Percentiles rank a stretch among this genome's conserved stretches.
Evolutionary conservation across 2,797 vertebrate species (phyloP).

Genomic region (Perdix hodgsoniae): DNA sequence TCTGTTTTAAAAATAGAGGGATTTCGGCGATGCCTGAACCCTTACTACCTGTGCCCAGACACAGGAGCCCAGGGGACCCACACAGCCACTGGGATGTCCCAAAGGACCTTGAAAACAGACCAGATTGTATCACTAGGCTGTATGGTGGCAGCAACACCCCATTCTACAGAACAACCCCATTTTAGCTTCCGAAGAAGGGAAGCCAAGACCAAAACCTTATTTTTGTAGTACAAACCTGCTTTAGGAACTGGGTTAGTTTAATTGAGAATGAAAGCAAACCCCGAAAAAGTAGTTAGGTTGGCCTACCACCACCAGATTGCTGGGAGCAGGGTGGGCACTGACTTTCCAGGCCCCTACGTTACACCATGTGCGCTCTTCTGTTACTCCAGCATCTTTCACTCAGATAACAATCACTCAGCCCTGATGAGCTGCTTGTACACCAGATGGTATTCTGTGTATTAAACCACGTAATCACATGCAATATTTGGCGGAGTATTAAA

Average conservation of each 20-base stretch:
- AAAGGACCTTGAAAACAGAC: neutral
- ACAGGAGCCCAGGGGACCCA: neutral
- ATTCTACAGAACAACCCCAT: neutral
- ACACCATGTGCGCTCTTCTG: accelerated
- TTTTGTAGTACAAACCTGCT: neutral
- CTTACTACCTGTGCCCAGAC: neutral
- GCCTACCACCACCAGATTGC: accelerated
- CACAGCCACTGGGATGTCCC: neutral
- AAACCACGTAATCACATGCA: slow-evolving; percentile 28
- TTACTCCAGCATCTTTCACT: neutral
- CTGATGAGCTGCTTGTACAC: accelerated
- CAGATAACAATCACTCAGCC: neutral
- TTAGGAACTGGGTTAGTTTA: slow-evolving; percentile 22
- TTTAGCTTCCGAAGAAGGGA: neutral
- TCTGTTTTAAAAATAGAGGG: neutral
- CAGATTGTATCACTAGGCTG: accelerated
- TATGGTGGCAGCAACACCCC: neutral
- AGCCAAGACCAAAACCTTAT: neutral
- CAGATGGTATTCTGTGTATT: slow-evolving; percentile 23
- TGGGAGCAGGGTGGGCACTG: neutral
- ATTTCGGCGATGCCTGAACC: neutral
- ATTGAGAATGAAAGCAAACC: slow-evolving; percentile 31
- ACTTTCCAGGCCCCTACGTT: accelerated
- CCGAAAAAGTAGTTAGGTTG: slow-evolving; percentile 21
- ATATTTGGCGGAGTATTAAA: slow-evolving; percentile 54